These are phyloP conservation scores for Pelusios castaneus DNA, from an alignment of 2,113 vertebrate genomes.

Conservation along the genomic window DNA sequence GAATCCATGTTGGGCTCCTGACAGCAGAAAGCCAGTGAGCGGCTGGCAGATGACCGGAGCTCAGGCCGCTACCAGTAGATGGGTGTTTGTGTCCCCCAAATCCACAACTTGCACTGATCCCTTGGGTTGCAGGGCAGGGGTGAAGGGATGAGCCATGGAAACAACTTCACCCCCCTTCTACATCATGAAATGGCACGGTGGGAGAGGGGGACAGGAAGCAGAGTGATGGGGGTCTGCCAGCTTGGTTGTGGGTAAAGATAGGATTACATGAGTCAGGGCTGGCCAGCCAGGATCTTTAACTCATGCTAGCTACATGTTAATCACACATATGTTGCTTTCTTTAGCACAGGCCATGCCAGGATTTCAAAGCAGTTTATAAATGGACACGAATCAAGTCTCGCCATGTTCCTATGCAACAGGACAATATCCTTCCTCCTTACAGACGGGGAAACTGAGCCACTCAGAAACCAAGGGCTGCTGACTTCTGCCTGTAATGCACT, in stretches of 20 bases:
- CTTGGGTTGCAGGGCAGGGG: not conserved
- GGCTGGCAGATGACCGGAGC: rapidly evolving
- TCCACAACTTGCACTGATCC: not conserved
- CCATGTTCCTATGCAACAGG: not conserved
- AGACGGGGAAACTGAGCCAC: rapidly evolving
- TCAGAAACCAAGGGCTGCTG: not conserved
- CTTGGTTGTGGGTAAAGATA: rapidly evolving
- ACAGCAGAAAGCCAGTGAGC: not conserved
- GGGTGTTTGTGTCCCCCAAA: not conserved
- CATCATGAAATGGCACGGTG: not conserved
- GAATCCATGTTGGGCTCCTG: not conserved
- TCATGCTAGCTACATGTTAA: not conserved
- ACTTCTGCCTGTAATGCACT: rapidly evolving
- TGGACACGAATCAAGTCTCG: not conserved
- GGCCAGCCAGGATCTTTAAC: not conserved
- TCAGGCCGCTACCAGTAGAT: not conserved
- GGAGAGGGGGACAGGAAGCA: not conserved
- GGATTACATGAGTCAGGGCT: rapidly evolving
- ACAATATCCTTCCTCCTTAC: rapidly evolving
- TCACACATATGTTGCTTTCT: not conserved
- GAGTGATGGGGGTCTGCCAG: rapidly evolving
- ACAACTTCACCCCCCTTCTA: not conserved
- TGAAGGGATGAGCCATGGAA: not conserved
- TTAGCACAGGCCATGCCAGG: not conserved
- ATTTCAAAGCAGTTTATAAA: not conserved